Percentiles rank a stretch among this genome's conserved stretches.
These are phyloP conservation scores for Spinus olivaceus DNA, from an alignment of 2,797 vertebrate genomes.

Conservation along the genomic window DNA sequence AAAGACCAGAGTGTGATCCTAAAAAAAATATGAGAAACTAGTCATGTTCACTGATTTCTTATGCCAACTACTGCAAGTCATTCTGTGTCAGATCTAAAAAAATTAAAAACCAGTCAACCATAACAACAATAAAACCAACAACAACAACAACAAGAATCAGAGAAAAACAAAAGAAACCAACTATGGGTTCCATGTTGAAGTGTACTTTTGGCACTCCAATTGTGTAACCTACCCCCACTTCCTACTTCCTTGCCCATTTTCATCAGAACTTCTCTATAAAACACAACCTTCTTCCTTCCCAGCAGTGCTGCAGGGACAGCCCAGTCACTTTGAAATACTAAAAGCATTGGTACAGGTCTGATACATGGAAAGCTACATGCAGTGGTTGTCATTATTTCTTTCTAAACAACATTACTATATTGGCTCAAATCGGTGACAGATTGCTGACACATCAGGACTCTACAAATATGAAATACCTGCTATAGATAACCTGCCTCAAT, in stretches of 20 bases:
- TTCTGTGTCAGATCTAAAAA: background rate
- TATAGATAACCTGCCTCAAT: background rate
- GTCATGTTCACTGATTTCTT: background rate
- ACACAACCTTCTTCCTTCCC: background rate
- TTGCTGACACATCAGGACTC: background rate
- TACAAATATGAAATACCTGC: background rate
- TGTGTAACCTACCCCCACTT: fast-evolving
- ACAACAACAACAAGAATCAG: background rate
- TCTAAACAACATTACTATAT: background rate
- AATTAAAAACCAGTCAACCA: fast-evolving
- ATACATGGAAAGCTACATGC: background rate
- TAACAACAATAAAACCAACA: background rate
- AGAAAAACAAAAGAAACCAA: background rate
- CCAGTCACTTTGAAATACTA: background rate
- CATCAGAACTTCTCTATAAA: background rate
- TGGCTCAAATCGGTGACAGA: background rate
- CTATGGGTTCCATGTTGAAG: background rate
- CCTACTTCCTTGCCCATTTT: background rate
- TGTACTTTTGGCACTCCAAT: fast-evolving
- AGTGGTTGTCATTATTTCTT: background rate
- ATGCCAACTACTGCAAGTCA: background rate
- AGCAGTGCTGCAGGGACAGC: background rate
- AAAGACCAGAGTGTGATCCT: background rate
- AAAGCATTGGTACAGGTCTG: background rate
- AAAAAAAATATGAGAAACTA: background rate